These are phyloP conservation scores for Hexactinellida sp. DNA, from an alignment of 37 sponge, comb jelly and placozoan species.

Conservation along the genomic window DNA sequence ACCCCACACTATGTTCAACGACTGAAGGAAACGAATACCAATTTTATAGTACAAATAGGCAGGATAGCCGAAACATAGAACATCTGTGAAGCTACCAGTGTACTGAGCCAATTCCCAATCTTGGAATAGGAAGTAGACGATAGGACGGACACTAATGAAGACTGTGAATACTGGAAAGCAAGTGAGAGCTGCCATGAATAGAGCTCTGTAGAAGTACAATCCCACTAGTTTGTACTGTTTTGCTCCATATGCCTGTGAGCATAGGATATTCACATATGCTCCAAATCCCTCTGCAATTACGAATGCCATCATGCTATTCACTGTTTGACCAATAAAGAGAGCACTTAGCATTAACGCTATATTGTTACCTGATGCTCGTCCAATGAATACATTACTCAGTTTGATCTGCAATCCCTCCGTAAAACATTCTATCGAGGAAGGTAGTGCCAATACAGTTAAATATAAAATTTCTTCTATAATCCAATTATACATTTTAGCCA, in stretches of 20 bases:
- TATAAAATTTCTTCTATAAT: neutral
- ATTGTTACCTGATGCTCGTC: neutral
- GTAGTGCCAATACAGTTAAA: neutral
- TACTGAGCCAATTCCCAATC: neutral
- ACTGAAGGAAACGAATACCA: neutral
- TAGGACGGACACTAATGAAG: neutral
- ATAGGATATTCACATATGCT: neutral
- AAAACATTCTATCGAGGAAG: neutral
- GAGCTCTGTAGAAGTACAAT: slow-evolving; percentile 16
- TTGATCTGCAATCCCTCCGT: neutral
- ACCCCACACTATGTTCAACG: neutral
- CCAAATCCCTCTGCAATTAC: neutral
- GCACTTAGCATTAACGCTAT: neutral
- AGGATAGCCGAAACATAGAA: neutral
- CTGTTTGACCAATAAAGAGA: neutral
- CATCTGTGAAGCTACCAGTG: neutral
- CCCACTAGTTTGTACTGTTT: neutral
- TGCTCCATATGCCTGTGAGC: slow-evolving; percentile 3
- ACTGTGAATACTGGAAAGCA: neutral
- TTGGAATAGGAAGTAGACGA: neutral
- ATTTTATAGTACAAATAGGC: neutral
- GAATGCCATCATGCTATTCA: neutral
- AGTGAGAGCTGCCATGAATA: slow-evolving; percentile 5
- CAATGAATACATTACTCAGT: slow-evolving; percentile 1
- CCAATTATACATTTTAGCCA: too few species aligned